A percentile compares a stretch with the other conserved stretches of the same genome.
phyloP scores from a whole-genome alignment of 2,797 vertebrate species.

The Aldrovandia affinis region DNA sequence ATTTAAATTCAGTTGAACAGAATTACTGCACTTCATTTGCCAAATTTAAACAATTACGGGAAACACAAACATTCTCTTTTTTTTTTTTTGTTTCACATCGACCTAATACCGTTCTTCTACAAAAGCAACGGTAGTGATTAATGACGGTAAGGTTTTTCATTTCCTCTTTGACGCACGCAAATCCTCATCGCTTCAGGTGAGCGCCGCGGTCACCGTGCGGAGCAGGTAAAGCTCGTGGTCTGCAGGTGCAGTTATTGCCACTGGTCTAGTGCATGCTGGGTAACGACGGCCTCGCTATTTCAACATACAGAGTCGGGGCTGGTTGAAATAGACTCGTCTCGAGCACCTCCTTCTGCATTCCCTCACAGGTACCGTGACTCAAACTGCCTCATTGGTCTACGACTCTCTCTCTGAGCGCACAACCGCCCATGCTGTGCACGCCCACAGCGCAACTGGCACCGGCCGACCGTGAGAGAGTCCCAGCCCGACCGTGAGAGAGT shows the following conservation, averaged over 20 bases:
- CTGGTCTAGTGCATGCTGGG: constrained; percentile 59
- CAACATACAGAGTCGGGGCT: constrained; percentile 67
- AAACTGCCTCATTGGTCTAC: background rate
- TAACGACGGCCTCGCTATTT: constrained; percentile 63
- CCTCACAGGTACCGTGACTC: constrained; percentile 50
- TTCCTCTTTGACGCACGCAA: constrained; percentile 28
- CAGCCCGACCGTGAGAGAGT: background rate
- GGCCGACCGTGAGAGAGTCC: background rate
- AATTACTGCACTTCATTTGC: constrained; percentile 37
- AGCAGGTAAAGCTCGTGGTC: constrained; percentile 59
- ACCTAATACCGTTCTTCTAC: constrained; percentile 56
- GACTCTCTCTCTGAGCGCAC: constrained; percentile 44
- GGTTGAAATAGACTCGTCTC: constrained; percentile 64
- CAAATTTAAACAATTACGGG: constrained; percentile 70
- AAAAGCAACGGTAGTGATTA: constrained; percentile 66
- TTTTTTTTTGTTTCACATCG: too few relatives aligned
- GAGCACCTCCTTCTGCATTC: constrained; percentile 60
- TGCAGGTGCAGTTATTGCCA: constrained; percentile 63
- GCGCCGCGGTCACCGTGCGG: constrained; percentile 62
- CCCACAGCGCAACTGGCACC: background rate
- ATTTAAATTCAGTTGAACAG: constrained; percentile 47
- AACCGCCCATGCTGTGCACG: constrained; percentile 21
- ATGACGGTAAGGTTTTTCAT: constrained; percentile 14
- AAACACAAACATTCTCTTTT: too few relatives aligned
- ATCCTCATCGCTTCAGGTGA: constrained; percentile 34